These are phyloP conservation scores for Monoplex corrugatus DNA, from an alignment of 2,888 invertebrate species.

Conservation along the genomic window DNA sequence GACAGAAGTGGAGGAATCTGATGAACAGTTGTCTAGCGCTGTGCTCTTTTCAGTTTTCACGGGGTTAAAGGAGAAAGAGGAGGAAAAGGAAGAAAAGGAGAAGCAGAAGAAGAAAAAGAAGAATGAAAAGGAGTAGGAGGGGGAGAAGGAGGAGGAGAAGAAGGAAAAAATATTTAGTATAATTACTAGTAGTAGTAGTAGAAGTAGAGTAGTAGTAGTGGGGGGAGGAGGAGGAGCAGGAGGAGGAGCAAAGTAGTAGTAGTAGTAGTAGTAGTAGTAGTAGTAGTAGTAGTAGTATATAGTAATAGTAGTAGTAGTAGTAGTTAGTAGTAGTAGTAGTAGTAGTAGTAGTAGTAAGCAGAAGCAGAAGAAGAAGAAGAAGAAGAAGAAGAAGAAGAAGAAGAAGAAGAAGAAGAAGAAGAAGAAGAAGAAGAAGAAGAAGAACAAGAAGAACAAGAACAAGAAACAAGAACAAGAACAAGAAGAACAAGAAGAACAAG, in stretches of 20 bases:
- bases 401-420: too few relatives aligned
- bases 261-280: not conserved
- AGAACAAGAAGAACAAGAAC: too few relatives aligned
- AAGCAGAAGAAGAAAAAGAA: not conserved
- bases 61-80: not conserved
- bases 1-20: too few relatives aligned
- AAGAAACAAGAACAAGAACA: too few relatives aligned
- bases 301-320: not conserved
- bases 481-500: too few relatives aligned
- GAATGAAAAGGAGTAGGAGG: not conserved
- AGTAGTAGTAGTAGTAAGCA: not conserved
- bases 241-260: not conserved
- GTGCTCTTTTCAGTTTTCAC: too few relatives aligned
- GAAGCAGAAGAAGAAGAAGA: not conserved
- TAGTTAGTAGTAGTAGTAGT: not conserved
- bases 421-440: too few relatives aligned
- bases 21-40: too few relatives aligned
- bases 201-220: too few relatives aligned
- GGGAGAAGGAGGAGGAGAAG: not conserved
- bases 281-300: not conserved
- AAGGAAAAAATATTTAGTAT: too few relatives aligned
- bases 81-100: not conserved
- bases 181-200: too few relatives aligned
- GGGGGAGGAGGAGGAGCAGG: not conserved
- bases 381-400: not conserved